Conservation (phyloP, 2,797 vertebrate species). For the Poecilia picta region DNA sequence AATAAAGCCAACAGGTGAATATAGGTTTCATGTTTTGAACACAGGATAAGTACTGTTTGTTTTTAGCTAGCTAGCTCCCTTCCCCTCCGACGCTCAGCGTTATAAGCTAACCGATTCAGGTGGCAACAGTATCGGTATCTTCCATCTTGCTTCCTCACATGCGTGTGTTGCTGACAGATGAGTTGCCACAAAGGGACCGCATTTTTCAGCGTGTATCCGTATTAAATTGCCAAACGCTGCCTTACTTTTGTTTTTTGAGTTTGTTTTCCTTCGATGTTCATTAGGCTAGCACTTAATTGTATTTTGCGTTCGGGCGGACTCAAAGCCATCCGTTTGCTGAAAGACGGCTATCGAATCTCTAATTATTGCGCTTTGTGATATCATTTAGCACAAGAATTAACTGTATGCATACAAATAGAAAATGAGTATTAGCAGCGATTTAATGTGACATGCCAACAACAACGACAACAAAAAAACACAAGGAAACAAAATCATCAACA, state of each 20-base stretch:
- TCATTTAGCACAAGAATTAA: conserved; percentile 60
- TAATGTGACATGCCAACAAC: conserved; percentile 70
- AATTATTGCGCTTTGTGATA: conserved; percentile 46
- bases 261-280: conserved; percentile 46
- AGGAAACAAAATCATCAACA: conserved; percentile 20
- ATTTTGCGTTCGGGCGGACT: conserved; percentile 6
- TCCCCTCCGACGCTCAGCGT: conserved; percentile 59
- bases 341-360: background rate
- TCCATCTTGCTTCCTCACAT: conserved; percentile 62
- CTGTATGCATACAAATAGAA: conserved; percentile 61
- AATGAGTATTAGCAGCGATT: conserved; percentile 48
- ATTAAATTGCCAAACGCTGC: conserved; percentile 83
- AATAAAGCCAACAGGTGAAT: conserved; percentile 54
- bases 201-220: conserved; percentile 72
- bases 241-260: conserved; percentile 70
- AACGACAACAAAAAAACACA: conserved; percentile 15
- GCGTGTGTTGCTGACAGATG: conserved; percentile 65
- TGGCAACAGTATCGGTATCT: conserved; percentile 55
- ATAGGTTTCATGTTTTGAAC: conserved; percentile 32
- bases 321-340: conserved; percentile 62
- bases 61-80: conserved; percentile 19
- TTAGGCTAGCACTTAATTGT: conserved; percentile 56
- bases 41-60: conserved; percentile 42
- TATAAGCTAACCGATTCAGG: conserved; percentile 68
- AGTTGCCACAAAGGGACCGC: conserved; percentile 77